Conservation (phyloP, 2,113 vertebrate genomes). For the Mesocricetus auratus region DNA sequence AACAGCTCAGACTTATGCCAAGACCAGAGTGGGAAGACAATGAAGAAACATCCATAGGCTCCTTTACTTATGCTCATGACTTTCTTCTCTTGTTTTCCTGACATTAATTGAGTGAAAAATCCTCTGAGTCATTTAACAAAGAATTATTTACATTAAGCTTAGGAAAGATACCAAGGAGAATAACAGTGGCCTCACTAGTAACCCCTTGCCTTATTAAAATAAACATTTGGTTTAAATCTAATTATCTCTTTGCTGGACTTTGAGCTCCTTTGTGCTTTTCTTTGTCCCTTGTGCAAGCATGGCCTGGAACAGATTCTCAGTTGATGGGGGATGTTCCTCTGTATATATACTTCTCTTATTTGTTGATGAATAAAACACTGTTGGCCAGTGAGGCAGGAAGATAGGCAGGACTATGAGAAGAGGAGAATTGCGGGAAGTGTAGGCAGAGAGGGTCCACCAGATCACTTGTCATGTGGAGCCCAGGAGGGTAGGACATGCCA, state of each 20-base stretch:
- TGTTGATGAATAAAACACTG: too few species aligned
- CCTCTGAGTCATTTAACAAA: conserved; percentile 70
- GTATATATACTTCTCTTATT: too few species aligned
- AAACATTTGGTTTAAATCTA: conserved; percentile 12
- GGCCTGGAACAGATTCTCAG: background rate
- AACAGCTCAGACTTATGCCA: conserved; percentile 20
- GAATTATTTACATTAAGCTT: conserved; percentile 66
- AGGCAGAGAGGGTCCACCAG: too few species aligned
- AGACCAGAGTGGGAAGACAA: background rate
- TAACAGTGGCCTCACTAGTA: conserved; percentile 64
- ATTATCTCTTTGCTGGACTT: conserved; percentile 67
- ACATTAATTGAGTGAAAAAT: conserved; percentile 67
- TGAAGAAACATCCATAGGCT: background rate
- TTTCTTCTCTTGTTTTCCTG: conserved; percentile 53
- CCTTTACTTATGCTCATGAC: conserved; percentile 57
- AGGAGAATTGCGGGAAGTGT: too few species aligned
- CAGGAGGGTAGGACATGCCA: too few species aligned
- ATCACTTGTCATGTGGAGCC: too few species aligned
- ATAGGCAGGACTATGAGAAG: too few species aligned
- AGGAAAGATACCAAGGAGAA: conserved; percentile 63
- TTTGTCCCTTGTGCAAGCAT: background rate
- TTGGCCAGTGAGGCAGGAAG: too few species aligned
- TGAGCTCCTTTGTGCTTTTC: conserved; percentile 42
- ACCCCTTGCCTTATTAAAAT: conserved; percentile 71
- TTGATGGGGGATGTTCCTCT: too few species aligned